Base-by-base conservation (phyloP, 2,888 invertebrate genomes). In the Mimumesa dahlbomi region DNA sequence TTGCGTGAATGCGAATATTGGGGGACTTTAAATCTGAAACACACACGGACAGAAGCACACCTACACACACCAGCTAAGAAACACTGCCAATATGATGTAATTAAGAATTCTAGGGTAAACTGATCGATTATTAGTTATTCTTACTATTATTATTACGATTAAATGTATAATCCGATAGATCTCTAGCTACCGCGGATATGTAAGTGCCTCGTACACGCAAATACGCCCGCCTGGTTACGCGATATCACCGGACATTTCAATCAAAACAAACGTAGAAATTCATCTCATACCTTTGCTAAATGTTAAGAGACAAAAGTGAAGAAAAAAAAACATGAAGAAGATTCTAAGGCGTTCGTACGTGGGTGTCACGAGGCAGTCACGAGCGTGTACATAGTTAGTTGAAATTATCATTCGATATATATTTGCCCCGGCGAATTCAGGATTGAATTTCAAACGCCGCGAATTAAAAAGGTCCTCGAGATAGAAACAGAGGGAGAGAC, bases 51-150 rank as follows among this genome's bases (percentile, higher is more conserved):
- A 70, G 53, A 76, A 62, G 63, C 66, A 72, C 72, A 84, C 79
- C 76, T 77, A 83, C 78, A 84, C 88, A 88, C 87, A 85, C 88
- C 87, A 89, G 89, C 88, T 87, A 84, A 85, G 82, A 81, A 87
- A 84, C 87, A 89, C 89, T 89, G 89, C 89, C 89, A 88, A 86
- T 89, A 87, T 79, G 62, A 85, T 88, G 85, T 88, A 87, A 87
- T 84, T 86, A 84, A 85, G 79, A 82, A 79, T 69, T 74, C 74
- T 79, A 77, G 77, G 67, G 73, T 80, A 72, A n/a, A 80, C 77
- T 73, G 72, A 69, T 65, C 78, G 77, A 83, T 81, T n/a, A n/a
- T n/a, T 84, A 77, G 83, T 81, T 84, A 78, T 82, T 79, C 73
- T 75, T 80, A 79, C 42, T 76, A 76, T 77, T 79, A 79, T 64